Percentiles rank a stretch among this genome's conserved stretches.
Conservation (phyloP, 2,113 vertebrate species). For the Salvelinus alpinus region DNA sequence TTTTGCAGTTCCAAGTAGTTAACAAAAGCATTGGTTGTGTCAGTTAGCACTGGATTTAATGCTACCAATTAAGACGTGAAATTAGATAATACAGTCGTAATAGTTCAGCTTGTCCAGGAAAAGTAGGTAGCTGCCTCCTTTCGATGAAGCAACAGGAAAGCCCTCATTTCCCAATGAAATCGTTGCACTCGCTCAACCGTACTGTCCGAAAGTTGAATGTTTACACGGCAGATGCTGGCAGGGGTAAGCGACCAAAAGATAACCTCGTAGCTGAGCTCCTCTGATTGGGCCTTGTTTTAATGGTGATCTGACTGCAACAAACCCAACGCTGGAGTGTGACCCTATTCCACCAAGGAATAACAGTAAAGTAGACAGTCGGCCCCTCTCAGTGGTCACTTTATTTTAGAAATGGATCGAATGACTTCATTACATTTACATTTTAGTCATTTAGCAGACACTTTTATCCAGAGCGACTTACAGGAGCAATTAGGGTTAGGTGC, state of each 20-base stretch:
- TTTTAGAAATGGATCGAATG: no score
- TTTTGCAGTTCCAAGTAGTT: no score
- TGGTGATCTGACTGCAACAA: not conserved
- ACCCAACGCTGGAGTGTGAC: not conserved
- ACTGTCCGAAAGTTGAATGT: not conserved
- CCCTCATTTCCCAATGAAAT: not conserved
- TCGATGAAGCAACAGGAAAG: not conserved
- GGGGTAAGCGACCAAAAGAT: not conserved
- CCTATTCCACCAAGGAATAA: not conserved
- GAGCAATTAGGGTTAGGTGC: no score
- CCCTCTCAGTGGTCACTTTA: no score
- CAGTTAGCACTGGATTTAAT: not conserved
- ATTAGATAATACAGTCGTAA: not conserved
- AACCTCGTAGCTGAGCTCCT: not conserved
- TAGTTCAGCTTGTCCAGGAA: not conserved
- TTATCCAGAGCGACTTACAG: no score
- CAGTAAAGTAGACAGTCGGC: no score
- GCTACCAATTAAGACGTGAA: not conserved
- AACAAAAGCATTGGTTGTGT: no score
- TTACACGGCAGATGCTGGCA: not conserved
- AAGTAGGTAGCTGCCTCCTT: not conserved
- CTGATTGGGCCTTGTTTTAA: slow-evolving; percentile 2
- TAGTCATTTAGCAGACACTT: no score
- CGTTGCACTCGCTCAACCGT: no score
- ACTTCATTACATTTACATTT: no score